Base-by-base conservation (phyloP, 2,888 invertebrate genomes). In the Drosophila dives region DNA sequence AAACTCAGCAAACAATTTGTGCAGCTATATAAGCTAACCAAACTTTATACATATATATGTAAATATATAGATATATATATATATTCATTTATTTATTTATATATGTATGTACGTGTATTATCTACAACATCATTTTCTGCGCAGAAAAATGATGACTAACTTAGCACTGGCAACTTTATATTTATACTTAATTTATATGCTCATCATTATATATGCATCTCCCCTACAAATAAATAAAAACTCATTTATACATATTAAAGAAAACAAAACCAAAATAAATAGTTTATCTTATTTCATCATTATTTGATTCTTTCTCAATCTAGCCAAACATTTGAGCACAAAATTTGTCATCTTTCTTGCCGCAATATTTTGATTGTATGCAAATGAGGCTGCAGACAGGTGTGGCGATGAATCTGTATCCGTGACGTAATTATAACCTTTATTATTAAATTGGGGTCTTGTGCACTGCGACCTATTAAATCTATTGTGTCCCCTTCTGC, bases 1-100 rank as follows among this genome's bases (percentile, higher is more conserved):
- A 80, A 72, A 70, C 64, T 77, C 64, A 40, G 70, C 80, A 80
- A 70, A 75, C 54, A 70, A 66, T 71, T 80, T 77, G 60, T 75
- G 58, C 71, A 65, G 75, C 69, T 65, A 64, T 66, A 58, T 50
- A 64, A 49, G n/a, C 53, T 53, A 34, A 34, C 33, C 33, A 23
- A 49, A 45, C 15, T 45, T 36, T 23, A 20, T n/a, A 42, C 29
- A 60, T 12, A 48, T 51, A 23, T 58, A 29, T 40, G 20, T 42
- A 48, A 34, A 48, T 45, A 8, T 11, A 17, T 42, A 55, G 34
- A 59, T 51, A n/a, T 59, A 40, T 54, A 33, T 54, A 2, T 60
- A 42, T 33, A 67, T 69, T 5, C 5, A 29, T 29, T 6, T 29
- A 5, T 26, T 26, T 26, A 26, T 26, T 26, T 26, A 29, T 29